A percentile compares a stretch with the other conserved stretches of the same genome.
These are phyloP conservation scores for Rhinella marina DNA, from an alignment of 2,797 vertebrate genomes.

Conservation along the genomic window DNA sequence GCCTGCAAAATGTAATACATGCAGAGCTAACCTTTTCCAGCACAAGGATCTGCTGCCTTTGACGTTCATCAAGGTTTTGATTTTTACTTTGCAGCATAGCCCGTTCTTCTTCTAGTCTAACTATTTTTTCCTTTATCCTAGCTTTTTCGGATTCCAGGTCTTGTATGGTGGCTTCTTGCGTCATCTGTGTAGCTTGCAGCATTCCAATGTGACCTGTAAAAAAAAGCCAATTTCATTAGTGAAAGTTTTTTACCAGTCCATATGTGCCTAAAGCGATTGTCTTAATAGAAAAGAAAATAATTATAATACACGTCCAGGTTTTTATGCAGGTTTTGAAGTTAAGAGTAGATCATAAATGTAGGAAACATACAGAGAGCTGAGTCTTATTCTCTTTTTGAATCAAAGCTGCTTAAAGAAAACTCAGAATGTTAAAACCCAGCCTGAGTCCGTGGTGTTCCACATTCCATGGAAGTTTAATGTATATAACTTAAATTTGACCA, in stretches of 20 bases:
- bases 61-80: slow-evolving; percentile 89
- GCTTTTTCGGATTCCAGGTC: slow-evolving; percentile 95
- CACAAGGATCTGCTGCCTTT: slow-evolving; percentile 89
- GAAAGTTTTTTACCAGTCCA: background rate
- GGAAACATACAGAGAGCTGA: no score
- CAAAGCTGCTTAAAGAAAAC: no score
- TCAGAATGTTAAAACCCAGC: no score
- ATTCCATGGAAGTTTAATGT: no score
- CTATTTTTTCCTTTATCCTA: slow-evolving; percentile 89
- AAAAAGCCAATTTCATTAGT: slow-evolving; percentile 49
- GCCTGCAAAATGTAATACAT: background rate
- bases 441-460: no score
- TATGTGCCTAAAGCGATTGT: background rate
- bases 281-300: background rate
- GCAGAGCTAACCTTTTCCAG: slow-evolving; percentile 86
- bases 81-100: slow-evolving; percentile 87
- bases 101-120: slow-evolving; percentile 91
- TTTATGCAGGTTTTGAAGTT: no score
- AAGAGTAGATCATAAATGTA: no score
- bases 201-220: slow-evolving; percentile 93
- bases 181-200: slow-evolving; percentile 97
- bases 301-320: no score
- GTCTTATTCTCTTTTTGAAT: no score
- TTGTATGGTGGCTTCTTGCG: slow-evolving; percentile 94
- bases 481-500: no score